Base-by-base conservation (phyloP, 2,888 invertebrate genomes). In the Drosophila atripex region DNA sequence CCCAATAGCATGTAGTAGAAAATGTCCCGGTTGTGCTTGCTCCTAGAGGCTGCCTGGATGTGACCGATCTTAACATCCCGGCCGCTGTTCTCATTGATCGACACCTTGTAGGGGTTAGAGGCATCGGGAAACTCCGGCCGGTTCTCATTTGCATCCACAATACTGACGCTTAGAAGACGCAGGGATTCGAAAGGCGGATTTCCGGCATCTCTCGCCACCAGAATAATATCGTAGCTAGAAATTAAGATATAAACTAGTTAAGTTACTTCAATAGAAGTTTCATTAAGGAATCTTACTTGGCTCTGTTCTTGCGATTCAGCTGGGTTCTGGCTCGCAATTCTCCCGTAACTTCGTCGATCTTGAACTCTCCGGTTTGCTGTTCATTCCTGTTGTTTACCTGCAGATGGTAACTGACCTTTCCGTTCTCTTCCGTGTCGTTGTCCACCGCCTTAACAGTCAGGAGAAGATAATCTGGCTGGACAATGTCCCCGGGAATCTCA, bases 201-300 rank as follows among this genome's bases (percentile, higher is more conserved):
- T 0, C 97, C 97, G 79, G 96, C 95, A 92, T 97, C 97, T 46
- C 94, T 93, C 0, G 97, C 97, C 5, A 95, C 96, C 77, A 97
- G 92, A 14, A 96, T 94, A 55, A 97, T 91, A 94, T 96, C 91
- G 68, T 90, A 92, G 64, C 91, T 91, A 39, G 3, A 60, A 39
- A 18, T 4, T 6, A 0, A 14, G 11, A 5, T 2, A 1, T 21
- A 9, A 18, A 21, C 12, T 0, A 8, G 3, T 23, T 4, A 23
- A 23, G 21, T 23, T 23, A 23, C 4, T 23, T 23, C 4, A 23
- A 11, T 8, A 18, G 7, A 35, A 51, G 7, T 14, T 21, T 4
- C 0, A 2, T 6, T 0, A 0, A 11, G 12, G 16, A 9, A 14
- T 9, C 2, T 1, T 85, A 91, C 91, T 89, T 94, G 38, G 94